Evolutionary conservation across 2,888 invertebrate species (phyloP).

Genomic region (Agrochola lota): DNA sequence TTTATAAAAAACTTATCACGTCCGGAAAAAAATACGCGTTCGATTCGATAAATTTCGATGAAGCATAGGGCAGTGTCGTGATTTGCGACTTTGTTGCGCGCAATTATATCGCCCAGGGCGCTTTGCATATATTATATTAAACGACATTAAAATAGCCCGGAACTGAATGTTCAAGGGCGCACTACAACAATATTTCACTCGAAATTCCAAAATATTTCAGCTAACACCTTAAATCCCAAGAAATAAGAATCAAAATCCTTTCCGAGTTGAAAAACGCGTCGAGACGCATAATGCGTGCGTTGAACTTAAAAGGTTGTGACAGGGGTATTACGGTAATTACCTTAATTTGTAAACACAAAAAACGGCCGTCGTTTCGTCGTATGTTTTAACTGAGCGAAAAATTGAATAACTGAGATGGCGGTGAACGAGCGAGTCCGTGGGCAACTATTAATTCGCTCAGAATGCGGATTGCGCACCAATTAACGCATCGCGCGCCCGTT

Average conservation of each 20-base stretch:
- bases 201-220: slow-evolving; percentile 74
- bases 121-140: slow-evolving; percentile 82
- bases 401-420: slow-evolving; percentile 77
- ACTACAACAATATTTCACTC: slow-evolving; percentile 82
- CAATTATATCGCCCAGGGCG: slow-evolving; percentile 79
- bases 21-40: slow-evolving; percentile 49
- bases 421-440: slow-evolving; percentile 58
- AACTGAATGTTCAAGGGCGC: slow-evolving; percentile 82
- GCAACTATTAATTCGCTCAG: slow-evolving; percentile 71
- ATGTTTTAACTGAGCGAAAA: slow-evolving; percentile 77
- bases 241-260: slow-evolving; percentile 78
- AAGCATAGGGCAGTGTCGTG: slow-evolving; percentile 66
- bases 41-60: slow-evolving; percentile 49
- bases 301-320: slow-evolving; percentile 90
- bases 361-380: slow-evolving; percentile 79
- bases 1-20: slow-evolving; percentile 57
- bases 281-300: slow-evolving; percentile 81
- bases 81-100: slow-evolving; percentile 74
- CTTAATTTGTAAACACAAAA: slow-evolving; percentile 89
- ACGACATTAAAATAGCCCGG: slow-evolving; percentile 87
- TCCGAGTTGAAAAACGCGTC: slow-evolving; percentile 66
- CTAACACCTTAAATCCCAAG: slow-evolving; percentile 75
- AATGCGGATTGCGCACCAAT: slow-evolving; percentile 75
- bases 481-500: slow-evolving; percentile 70
- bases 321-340: slow-evolving; percentile 88